Evolutionary conservation across 2,888 invertebrate genomes (phyloP), one percentile per base, ranked within the genome.

Genomic region (Apeira syringaria): DNA sequence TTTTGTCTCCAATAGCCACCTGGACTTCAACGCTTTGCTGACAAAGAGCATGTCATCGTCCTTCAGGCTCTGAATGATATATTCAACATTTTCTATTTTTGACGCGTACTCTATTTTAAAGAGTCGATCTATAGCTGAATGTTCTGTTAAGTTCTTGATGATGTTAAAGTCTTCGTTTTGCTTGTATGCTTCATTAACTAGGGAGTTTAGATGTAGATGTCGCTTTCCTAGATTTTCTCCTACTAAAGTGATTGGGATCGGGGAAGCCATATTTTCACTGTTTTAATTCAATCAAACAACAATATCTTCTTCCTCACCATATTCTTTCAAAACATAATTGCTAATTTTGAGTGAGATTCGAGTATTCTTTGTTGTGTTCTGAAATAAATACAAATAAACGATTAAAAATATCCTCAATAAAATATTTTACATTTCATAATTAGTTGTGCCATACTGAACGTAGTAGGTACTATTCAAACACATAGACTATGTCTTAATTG

Each of bases 31-130:
- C 0, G 79, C 78, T 61, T 70, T 71, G 47, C 72, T 77, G 0
- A 85, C 82, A 38, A 70, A 81, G 0, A 86, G 50, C 75, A 84
- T 72, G 37, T 83, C 77, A 9, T 72, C 64, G 11, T 75, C 65
- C 63, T 77, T 78, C 12, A 85, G 54, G 31, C 61, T 78, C 8
- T 58, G 40, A 7, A 81, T 12, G 5, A 85, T 73, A 37, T 67
- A 85, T n/a, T 77, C 62, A 0, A 74, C 56, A 43, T 80, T 48
- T 39, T 56, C 68, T 8, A 64, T 48, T 50, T 72, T 68, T 5
- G 62, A 69, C 2, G 86, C 82, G 1, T 85, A 50, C n/a, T 82
- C 72, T 33, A 84, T 82, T 62, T 81, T 82, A 31, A 75, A 80
- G 7, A 84, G 52, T 39, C 71, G 62, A 44, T 82, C 81, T 6